Evolutionary conservation across 2,113 vertebrate species (phyloP).

Genomic region (Catharus fuscescens): DNA sequence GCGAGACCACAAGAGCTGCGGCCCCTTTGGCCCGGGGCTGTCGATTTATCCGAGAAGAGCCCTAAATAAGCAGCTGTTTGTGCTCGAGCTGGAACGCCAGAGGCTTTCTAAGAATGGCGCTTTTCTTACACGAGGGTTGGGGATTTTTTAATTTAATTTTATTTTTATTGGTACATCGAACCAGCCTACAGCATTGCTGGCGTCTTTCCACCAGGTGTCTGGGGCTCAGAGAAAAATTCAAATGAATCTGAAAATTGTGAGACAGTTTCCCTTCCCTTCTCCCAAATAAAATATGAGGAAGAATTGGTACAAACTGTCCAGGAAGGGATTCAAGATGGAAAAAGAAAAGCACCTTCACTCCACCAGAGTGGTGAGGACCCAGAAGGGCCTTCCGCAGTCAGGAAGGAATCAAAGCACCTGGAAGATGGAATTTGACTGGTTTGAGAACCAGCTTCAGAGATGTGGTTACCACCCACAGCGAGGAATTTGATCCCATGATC

Average conservation of each 20-base stretch:
- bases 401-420: conserved; percentile 21
- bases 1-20: background rate
- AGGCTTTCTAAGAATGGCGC: conserved; percentile 61
- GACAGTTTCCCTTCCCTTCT: conserved; percentile 10
- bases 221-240: conserved; percentile 27
- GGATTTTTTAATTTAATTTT: background rate
- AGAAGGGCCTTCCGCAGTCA: background rate
- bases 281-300: conserved; percentile 26
- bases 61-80: conserved; percentile 55
- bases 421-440: conserved; percentile 22
- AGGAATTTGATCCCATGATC: background rate
- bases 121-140: conserved; percentile 12
- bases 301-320: conserved; percentile 4
- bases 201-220: conserved; percentile 17
- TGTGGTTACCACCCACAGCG: conserved; percentile 33
- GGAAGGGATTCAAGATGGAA: background rate
- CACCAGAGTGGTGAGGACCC: background rate
- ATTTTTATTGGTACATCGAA: conserved; percentile 51
- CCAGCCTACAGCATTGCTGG: conserved; percentile 60
- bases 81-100: conserved; percentile 39
- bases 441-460: conserved; percentile 16
- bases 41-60: conserved; percentile 22
- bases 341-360: conserved; percentile 2
- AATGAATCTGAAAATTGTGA: conserved; percentile 29
- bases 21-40: background rate